Percentiles rank a stretch among this genome's conserved stretches.
Conservation (phyloP, 2,113 vertebrate genomes). For the Patagioenas fasciata region DNA sequence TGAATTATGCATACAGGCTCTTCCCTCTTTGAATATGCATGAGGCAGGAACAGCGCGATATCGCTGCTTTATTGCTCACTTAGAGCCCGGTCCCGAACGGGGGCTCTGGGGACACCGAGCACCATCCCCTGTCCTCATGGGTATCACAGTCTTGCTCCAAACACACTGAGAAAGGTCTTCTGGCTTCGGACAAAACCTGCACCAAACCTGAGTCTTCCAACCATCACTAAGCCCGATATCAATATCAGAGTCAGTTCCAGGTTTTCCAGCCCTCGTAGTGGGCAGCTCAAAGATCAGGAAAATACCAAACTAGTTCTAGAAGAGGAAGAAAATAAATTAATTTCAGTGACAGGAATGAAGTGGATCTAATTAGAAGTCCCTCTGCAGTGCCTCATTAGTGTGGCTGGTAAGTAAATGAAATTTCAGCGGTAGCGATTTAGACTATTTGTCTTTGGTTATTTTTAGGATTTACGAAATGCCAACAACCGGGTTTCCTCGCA, state of each 20-base stretch:
- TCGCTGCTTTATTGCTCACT: not conserved
- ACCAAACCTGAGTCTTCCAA: no score
- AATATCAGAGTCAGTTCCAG: not conserved
- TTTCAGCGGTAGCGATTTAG: constrained; percentile 85
- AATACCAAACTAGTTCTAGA: constrained; percentile 79
- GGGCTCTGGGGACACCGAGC: not conserved
- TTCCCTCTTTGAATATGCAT: constrained; percentile 50
- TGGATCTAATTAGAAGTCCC: constrained; percentile 91
- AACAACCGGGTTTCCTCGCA: constrained; percentile 42
- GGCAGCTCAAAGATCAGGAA: constrained; percentile 16
- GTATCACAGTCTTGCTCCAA: not conserved
- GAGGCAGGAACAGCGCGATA: constrained; percentile 20
- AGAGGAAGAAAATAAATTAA: constrained; percentile 83
- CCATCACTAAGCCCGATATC: fast-evolving
- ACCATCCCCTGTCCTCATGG: not conserved
- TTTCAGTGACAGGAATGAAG: constrained; percentile 94
- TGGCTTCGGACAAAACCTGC: not conserved
- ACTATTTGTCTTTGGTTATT: constrained; percentile 85
- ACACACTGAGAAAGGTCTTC: not conserved
- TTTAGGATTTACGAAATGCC: constrained; percentile 74
- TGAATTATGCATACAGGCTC: constrained; percentile 54
- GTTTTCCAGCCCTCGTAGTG: not conserved
- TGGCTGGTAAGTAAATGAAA: constrained; percentile 86
- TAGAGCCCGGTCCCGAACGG: not conserved
- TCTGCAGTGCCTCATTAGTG: constrained; percentile 84